Evolutionary conservation across 2,888 invertebrate species (phyloP).

Genomic region (Morpho deidamia): DNA sequence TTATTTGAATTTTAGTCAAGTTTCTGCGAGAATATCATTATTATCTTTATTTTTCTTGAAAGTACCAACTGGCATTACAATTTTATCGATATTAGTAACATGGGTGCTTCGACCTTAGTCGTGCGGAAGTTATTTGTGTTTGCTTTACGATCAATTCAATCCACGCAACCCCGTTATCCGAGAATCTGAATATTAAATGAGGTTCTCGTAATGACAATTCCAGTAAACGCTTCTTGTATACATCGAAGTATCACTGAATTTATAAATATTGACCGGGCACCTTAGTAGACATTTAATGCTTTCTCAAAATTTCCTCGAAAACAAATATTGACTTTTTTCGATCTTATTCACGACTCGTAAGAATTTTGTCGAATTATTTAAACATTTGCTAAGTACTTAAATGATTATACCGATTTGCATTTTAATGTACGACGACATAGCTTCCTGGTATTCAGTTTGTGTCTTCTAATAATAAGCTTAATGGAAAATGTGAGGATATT

Average conservation of each 20-base stretch:
- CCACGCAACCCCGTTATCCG: constrained; percentile 8
- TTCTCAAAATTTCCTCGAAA: background rate
- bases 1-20: no score
- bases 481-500: background rate
- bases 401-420: no score
- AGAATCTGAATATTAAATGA: constrained; percentile 16
- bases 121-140: constrained; percentile 16
- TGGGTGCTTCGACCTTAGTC: constrained; percentile 11
- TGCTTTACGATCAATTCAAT: constrained; percentile 17
- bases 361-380: no score
- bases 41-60: background rate
- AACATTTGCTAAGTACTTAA: no score
- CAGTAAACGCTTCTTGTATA: constrained; percentile 4
- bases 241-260: constrained; percentile 7
- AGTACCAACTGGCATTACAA: background rate
- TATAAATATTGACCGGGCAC: background rate
- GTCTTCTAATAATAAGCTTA: background rate
- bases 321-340: no score
- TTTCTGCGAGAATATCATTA: background rate
- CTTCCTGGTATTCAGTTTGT: background rate
- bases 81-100: constrained; percentile 6
- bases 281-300: background rate
- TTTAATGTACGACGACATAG: no score
- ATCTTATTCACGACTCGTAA: no score
- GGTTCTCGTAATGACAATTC: constrained; percentile 5